A percentile compares a stretch with the other conserved stretches of the same genome.
These are phyloP conservation scores for Isaurus tuberculatus DNA, from an alignment of 92 coral and sea anemone genomes.

Conservation along the genomic window DNA sequence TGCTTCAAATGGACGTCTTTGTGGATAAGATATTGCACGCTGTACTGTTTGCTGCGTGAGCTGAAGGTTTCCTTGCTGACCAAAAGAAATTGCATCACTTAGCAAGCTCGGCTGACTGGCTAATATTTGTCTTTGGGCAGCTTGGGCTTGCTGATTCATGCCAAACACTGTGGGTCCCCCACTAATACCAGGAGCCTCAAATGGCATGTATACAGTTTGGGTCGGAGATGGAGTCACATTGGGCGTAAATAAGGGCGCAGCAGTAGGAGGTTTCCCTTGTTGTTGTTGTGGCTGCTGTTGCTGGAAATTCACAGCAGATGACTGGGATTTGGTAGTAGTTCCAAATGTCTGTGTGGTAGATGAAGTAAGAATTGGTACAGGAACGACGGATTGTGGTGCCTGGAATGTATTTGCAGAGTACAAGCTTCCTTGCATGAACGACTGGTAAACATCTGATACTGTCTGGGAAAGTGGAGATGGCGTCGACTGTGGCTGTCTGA, in stretches of 20 bases:
- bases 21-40: conserved; percentile 73
- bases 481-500: conserved; percentile 81
- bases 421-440: conserved; percentile 72
- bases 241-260: conserved; percentile 75
- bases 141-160: conserved; percentile 73
- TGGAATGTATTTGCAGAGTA: conserved; percentile 87
- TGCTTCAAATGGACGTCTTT: conserved; percentile 69
- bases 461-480: conserved; percentile 93
- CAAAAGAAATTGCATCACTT: conserved; percentile 58
- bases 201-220: conserved; percentile 86
- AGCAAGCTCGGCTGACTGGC: conserved; percentile 59
- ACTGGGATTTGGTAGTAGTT: conserved; percentile 76
- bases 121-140: conserved; percentile 75
- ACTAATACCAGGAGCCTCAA: conserved; percentile 74
- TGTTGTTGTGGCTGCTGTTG: conserved; percentile 80
- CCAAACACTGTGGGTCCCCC: conserved; percentile 74
- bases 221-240: conserved; percentile 67
- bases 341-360: conserved; percentile 85
- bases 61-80: conserved; percentile 69
- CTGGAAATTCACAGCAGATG: conserved; percentile 78
- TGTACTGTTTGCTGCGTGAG: conserved; percentile 64
- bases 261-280: conserved; percentile 72
- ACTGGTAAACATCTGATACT: conserved; percentile 77
- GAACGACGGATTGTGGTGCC: conserved; percentile 81
- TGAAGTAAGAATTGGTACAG: conserved; percentile 80